Conservation (phyloP, 2,797 vertebrate genomes). For the Phoeniculus purpureus region DNA sequence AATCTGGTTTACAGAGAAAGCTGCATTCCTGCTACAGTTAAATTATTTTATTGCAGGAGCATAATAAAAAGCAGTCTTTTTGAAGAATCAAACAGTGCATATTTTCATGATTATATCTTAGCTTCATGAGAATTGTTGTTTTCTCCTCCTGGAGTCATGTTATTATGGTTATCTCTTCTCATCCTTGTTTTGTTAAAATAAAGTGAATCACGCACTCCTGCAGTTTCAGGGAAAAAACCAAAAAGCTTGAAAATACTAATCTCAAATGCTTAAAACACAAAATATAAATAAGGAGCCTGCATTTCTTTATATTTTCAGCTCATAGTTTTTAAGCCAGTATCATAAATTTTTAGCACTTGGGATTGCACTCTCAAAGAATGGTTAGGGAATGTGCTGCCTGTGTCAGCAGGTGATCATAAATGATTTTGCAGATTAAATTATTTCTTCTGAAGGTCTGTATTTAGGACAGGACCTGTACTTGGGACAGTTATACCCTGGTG, state of each 20-base stretch:
- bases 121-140: neutral
- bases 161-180: neutral
- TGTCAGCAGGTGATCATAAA: neutral
- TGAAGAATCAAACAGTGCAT: neutral
- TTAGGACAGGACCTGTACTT: neutral
- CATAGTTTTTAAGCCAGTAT: neutral
- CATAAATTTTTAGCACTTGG: neutral
- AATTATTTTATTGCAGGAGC: slow-evolving; percentile 25
- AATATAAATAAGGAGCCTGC: neutral
- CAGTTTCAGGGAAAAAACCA: neutral
- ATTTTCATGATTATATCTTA: neutral
- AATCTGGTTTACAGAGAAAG: slow-evolving; percentile 34
- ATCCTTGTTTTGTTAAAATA: slow-evolving; percentile 16
- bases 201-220: neutral
- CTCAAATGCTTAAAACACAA: neutral
- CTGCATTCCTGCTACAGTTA: neutral
- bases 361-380: neutral
- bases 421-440: neutral
- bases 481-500: neutral
- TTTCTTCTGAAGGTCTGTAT: neutral
- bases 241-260: neutral
- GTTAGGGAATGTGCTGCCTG: neutral
- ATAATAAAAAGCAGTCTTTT: slow-evolving; percentile 21
- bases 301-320: neutral
- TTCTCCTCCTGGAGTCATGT: neutral